Percentiles rank a stretch among this genome's conserved stretches.
Evolutionary conservation across 92 coral and sea anemone species (phyloP).

Genomic region (Epizoanthus illoricatus): DNA sequence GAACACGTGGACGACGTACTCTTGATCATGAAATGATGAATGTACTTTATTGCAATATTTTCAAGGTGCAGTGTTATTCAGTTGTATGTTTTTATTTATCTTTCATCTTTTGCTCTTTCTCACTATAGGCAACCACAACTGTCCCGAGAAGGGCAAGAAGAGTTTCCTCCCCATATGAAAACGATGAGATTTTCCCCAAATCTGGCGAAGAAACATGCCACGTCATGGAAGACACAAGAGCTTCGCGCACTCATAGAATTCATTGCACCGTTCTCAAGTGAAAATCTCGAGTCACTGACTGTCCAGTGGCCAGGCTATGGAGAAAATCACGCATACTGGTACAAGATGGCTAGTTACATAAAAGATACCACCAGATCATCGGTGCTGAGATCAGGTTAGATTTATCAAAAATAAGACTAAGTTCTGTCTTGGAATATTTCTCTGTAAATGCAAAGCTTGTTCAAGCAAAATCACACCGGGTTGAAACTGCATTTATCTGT

Average conservation of each 20-base stretch:
- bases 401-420: not conserved
- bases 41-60: too few relatives aligned
- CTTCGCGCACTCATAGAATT: conserved; percentile 1
- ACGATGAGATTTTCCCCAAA: not conserved
- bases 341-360: not conserved
- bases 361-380: not conserved
- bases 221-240: conserved; percentile 9
- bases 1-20: too few relatives aligned
- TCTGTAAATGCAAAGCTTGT: too few relatives aligned
- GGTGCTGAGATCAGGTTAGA: conserved; percentile 10
- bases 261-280: not conserved
- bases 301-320: conserved; percentile 1
- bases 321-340: conserved; percentile 10
- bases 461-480: too few relatives aligned
- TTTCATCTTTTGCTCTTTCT: too few relatives aligned
- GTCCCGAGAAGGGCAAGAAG: not conserved
- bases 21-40: too few relatives aligned
- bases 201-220: not conserved
- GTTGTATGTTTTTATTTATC: too few relatives aligned
- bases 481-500: too few relatives aligned
- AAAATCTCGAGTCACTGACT: not conserved
- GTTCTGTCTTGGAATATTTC: too few relatives aligned
- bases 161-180: conserved; percentile 7
- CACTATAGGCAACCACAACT: not conserved
- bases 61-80: too few relatives aligned